phyloP scores from a whole-genome alignment of 2,888 invertebrate species.

The Agrotis puta region DNA sequence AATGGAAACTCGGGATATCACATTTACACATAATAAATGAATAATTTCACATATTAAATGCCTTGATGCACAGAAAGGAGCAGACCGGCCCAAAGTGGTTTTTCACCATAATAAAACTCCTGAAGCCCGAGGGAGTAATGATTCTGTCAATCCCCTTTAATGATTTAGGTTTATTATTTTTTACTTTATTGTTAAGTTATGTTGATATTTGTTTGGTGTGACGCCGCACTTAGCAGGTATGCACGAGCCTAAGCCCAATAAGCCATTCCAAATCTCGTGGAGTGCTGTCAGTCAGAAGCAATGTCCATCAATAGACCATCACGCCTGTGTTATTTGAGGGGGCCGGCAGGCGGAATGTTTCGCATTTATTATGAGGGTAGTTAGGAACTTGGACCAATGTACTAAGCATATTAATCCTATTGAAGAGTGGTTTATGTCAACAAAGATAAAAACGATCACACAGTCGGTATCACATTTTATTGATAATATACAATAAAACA shows the following conservation, averaged over 20 bases:
- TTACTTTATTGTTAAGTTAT: not conserved
- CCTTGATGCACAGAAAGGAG: no score
- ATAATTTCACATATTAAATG: not conserved
- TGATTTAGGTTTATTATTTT: not conserved
- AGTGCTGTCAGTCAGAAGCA: not conserved
- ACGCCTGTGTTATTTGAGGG: not conserved
- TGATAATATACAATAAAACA: slow-evolving; percentile 86
- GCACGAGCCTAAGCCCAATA: no score
- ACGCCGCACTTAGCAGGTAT: not conserved
- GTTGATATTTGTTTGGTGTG: not conserved
- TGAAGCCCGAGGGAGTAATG: not conserved
- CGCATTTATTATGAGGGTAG: not conserved
- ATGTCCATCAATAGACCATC: not conserved
- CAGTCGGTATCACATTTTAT: slow-evolving; percentile 89
- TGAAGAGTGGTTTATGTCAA: not conserved
- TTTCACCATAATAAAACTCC: no score
- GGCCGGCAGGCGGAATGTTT: not conserved
- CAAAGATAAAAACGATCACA: slow-evolving; percentile 64
- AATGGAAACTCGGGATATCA: no score
- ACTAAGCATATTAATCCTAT: not conserved
- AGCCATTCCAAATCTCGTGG: not conserved
- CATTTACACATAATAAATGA: no score
- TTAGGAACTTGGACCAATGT: not conserved
- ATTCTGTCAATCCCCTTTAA: no score
- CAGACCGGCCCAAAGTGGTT: no score